Base-by-base conservation (phyloP, 1,140 invertebrate genomes). In the Eueides isabella region DNA sequence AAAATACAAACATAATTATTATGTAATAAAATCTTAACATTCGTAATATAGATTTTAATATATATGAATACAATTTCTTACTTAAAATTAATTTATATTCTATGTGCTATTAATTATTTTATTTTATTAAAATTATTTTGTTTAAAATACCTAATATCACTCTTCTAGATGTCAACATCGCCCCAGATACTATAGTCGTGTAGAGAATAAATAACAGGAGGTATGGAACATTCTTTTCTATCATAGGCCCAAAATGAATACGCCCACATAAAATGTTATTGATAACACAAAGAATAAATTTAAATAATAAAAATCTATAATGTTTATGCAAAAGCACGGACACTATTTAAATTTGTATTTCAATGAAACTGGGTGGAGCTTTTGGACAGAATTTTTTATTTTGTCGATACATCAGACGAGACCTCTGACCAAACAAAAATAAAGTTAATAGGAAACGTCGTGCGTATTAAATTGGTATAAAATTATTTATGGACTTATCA, bases 191-290 rank as follows among this genome's bases (percentile, higher is more conserved):
- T 9, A 55, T n/a, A 55, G 2, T 4, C 48, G 26, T 55, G 23
- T 55, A 55, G 48, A 55, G 19, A 55, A 55, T 55, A 55, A 26
- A 23, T 44, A 44, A 44, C n/a, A 55, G 19, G 19, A 55, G 48
- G 48, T 26, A 4, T 26, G 2, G 48, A 55, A 55, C 48, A 55
- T 55, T 23, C 0, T 55, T 23, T 55, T 23, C 48, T 55, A 55
- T 55, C 19, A 55, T 55, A 26, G 48, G 19, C 48, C n/a, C 48
- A 55, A 61, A 70, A 61, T 69, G 63, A 74, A 73, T 71, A 74
- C 72, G 73, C 73, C 72, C 69, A 72, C 68, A 64, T 71, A 29
- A 71, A 65, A 33, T 67, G 14, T 35, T 72, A 66, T 44, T 62
- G 64, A 72, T 72, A 33, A 31, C 65, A 67, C 44, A 61, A 38